Evolutionary conservation across 2,888 invertebrate genomes (phyloP), one percentile per base, ranked within the genome.

Genomic region (Conomelus anceps): DNA sequence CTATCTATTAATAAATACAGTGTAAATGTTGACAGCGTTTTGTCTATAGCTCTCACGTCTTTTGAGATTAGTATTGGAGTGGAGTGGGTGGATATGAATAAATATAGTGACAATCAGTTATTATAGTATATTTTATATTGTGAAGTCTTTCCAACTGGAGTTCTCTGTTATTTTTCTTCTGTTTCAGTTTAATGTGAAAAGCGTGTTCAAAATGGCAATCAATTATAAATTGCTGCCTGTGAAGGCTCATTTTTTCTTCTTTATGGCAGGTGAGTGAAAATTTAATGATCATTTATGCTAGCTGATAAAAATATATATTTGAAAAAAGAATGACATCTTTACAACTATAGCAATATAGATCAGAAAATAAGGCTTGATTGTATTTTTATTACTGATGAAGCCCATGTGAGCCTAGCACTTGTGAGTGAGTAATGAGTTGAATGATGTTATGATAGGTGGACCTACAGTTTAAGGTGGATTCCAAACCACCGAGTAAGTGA

Each of bases 191-290:
- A n/a, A 3, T 22, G 23, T 20, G 88, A 1, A 86, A 63, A 29
- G 23, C n/a, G 63, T n/a, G 63, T 13, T 63, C n/a, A 91, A 90
- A 90, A 89, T 95, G 91, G 95, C 95, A 93, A 94, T 98, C 89
- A 96, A 97, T 93, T 94, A 92, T 91, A 94, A 94, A 85, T 94
- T 97, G 88, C 92, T 98, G 93, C 97, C 98, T 17, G 95, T 98
- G 88, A 98, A 98, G 94, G 96, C 96, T 0, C 98, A 98, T 93
- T 98, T 96, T 92, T 97, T 98, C 93, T 96, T 97, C 93, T 97
- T 98, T 92, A 97, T 97, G 95, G 97, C 96, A 91, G 97, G 97
- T 97, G 94, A 96, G 95, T 94, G 87, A n/a, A 23, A 22, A 23
- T 24, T 88, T 41, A 85, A 84, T 84, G 22, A 84, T 7, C 22